Percentiles rank a stretch among this genome's conserved stretches.
Conservation (phyloP, 2,888 invertebrate species). For the Andrena chrysosceles region DNA sequence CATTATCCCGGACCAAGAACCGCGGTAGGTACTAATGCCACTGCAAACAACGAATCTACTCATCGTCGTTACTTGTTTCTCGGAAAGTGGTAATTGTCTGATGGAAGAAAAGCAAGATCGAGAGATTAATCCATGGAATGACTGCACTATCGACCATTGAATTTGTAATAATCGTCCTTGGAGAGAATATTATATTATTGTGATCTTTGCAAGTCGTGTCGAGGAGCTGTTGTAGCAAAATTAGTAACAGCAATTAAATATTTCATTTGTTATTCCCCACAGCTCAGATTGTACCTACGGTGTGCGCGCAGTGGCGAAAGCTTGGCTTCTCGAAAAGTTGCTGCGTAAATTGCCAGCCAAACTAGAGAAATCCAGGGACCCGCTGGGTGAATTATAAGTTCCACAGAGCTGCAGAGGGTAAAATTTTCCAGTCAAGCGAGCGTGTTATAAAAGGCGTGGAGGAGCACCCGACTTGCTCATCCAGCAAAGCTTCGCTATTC, state of each 20-base stretch:
- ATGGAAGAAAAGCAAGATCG: too few relatives aligned
- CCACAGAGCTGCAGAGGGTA: constrained; percentile 3
- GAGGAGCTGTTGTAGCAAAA: too few relatives aligned
- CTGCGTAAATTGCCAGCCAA: constrained; percentile 1
- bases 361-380: constrained; percentile 8
- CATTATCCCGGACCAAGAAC: constrained; percentile 37
- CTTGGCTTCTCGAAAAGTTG: not conserved
- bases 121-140: too few relatives aligned
- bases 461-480: constrained; percentile 22
- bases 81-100: constrained; percentile 7
- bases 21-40: constrained; percentile 17
- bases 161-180: not conserved
- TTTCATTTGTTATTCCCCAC: not conserved
- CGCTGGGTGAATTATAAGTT: constrained; percentile 42
- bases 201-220: too few relatives aligned
- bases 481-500: constrained; percentile 45
- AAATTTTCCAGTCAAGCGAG: constrained; percentile 52
- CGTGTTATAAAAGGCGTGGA: constrained; percentile 25
- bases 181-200: too few relatives aligned
- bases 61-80: constrained; percentile 27
- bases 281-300: not conserved
- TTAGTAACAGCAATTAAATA: not conserved
- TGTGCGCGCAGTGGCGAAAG: not conserved
- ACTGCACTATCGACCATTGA: not conserved
- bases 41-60: constrained; percentile 28